A percentile compares a stretch with the other conserved stretches of the same genome.
Conservation (phyloP, 1,140 invertebrate genomes). For the Caenorhabditis inopinata region DNA sequence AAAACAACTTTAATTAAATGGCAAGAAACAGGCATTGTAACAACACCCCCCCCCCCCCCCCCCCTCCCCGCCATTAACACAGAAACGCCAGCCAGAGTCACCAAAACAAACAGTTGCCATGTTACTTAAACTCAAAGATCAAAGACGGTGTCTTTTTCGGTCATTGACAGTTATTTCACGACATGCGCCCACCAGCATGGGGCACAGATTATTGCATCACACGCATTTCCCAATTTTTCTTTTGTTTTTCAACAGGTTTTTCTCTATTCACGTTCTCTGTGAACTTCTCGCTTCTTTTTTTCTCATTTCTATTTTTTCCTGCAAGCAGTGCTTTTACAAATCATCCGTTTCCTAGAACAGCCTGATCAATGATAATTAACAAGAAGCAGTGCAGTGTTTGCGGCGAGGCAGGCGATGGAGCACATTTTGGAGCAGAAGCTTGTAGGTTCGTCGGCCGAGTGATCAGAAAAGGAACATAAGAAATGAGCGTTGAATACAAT, state of each 20-base stretch:
- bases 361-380: neutral
- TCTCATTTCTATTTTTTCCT: neutral
- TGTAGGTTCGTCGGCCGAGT: too few species aligned
- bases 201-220: conserved; percentile 10
- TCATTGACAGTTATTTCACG: neutral
- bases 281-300: neutral
- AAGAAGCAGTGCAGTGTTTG: conserved; percentile 39
- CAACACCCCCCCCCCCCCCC: too few species aligned
- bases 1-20: too few species aligned
- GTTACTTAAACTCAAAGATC: neutral
- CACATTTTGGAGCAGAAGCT: conserved; percentile 38
- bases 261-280: neutral
- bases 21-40: too few species aligned
- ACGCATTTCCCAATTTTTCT: neutral
- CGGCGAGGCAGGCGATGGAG: conserved; percentile 38
- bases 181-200: neutral
- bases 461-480: too few species aligned
- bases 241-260: neutral
- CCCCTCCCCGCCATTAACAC: too few species aligned
- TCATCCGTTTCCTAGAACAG: neutral
- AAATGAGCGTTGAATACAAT: too few species aligned
- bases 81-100: too few species aligned
- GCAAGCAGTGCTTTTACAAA: neutral
- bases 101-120: neutral
- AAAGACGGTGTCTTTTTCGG: neutral